Evolutionary conservation across 2,888 invertebrate genomes (phyloP), one percentile per base, ranked within the genome.

Genomic region (Meloe dianella): DNA sequence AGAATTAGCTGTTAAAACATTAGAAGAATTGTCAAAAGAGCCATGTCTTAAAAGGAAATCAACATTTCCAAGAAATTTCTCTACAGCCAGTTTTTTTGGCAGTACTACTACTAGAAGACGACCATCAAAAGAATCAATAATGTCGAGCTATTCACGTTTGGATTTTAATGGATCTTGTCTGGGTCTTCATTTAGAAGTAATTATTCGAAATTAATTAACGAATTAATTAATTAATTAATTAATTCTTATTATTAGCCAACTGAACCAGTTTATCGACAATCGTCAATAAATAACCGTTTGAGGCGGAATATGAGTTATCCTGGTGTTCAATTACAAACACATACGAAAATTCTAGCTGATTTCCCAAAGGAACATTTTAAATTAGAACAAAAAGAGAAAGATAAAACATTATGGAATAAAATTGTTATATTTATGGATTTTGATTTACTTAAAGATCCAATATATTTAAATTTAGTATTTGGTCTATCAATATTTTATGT

Each of bases 81-180:
- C 83, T 6, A 81, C 82, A 0, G 75, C 82, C 77, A 84, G 83
- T 68, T 84, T 84, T 65, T 71, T 79, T 14, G 73, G 73, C 9
- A 72, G 67, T 35, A 74, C 73, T 30, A 74, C 73, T 30, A 75
- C 73, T 60, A 70, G 78, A 56, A 76, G 80, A 65, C 74, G 79
- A 61, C 78, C 80, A 7, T 81, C 79, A 70, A 89, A 89, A 78
- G 88, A 88, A 60, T 91, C 91, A 1, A 89, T 91, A 41, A 89
- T 91, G 74, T 91, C 91, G 20, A 91, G 89, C 78, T 88, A 91
- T 72, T 91, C 91, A 0, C 88, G 90, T 73, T 87, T 91, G 87
- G 91, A 92, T 82, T 91, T 92, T 81, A 91, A 90, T 38, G 91
- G 91, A 70, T 91, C 91, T 74, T 90, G 90, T 78, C 83, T 91